Conservation (phyloP, 1,140 invertebrate species). For the Tetragnatha versicolor region DNA sequence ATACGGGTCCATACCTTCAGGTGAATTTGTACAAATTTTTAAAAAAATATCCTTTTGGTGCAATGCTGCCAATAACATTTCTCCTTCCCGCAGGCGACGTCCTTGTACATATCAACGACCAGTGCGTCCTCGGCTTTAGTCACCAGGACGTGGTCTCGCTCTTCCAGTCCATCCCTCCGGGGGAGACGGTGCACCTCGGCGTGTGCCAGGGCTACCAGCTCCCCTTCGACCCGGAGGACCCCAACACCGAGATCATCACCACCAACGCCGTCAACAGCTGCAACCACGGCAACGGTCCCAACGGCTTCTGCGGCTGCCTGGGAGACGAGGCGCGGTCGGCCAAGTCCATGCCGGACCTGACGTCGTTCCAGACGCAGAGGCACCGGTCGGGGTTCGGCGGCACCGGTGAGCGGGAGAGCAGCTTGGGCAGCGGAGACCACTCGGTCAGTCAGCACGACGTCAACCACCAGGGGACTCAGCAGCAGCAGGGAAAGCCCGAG, state of each 20-base stretch:
- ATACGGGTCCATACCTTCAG: no score
- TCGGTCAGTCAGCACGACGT: conserved; percentile 59
- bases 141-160: conserved; percentile 95
- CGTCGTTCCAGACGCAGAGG: conserved; percentile 58
- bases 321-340: conserved; percentile 62
- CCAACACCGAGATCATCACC: conserved; percentile 93
- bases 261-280: conserved; percentile 84
- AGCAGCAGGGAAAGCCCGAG: conserved; percentile 59
- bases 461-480: conserved; percentile 57
- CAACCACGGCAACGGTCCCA: conserved; percentile 20
- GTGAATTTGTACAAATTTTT: no score
- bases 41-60: no score
- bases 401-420: conserved; percentile 63
- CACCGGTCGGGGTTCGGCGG: no score
- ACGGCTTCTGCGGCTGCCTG: conserved; percentile 27
- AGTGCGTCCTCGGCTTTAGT: conserved; percentile 91
- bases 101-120: conserved; percentile 93
- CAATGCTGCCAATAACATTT: no score
- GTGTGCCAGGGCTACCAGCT: conserved; percentile 94
- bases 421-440: conserved; percentile 60
- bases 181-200: conserved; percentile 87
- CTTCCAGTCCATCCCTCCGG: conserved; percentile 94
- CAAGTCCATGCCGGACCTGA: conserved; percentile 71
- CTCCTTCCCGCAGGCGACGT: conserved; percentile 89
- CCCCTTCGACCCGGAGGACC: conserved; percentile 96